Evolutionary conservation across 2,888 invertebrate genomes (phyloP).

Genomic region (Synergus gifuensis): DNA sequence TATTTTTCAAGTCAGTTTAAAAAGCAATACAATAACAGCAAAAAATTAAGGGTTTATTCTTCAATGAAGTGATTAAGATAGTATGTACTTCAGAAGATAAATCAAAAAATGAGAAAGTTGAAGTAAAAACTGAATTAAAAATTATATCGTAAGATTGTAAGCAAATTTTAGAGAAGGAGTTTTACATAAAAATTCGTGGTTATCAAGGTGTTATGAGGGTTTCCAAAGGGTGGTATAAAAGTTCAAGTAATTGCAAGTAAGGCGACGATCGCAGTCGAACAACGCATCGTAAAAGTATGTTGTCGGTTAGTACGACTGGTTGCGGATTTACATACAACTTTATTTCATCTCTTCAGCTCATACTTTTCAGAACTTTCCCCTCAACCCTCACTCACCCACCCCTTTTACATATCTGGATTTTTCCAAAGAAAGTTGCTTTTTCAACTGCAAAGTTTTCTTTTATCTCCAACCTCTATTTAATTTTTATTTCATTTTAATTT

Average conservation of each 20-base stretch:
- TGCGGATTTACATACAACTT: conserved; percentile 55
- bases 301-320: conserved; percentile 50
- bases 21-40: not conserved
- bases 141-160: no score
- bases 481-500: not conserved
- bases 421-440: not conserved
- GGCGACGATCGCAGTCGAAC: conserved; percentile 55
- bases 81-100: no score
- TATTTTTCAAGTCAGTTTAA: no score
- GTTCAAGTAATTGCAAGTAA: conserved; percentile 56
- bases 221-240: conserved; percentile 54
- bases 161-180: no score
- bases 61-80: no score
- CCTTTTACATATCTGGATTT: not conserved
- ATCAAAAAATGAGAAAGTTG: no score
- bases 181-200: conserved; percentile 50
- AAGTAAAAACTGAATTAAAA: no score
- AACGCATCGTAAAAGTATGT: conserved; percentile 56
- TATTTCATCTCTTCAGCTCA: conserved; percentile 50
- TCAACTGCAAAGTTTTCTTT: not conserved
- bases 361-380: not conserved
- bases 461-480: not conserved
- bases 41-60: not conserved
- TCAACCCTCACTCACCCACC: not conserved
- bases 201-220: conserved; percentile 51